Evolutionary conservation across 2,113 vertebrate genomes (phyloP).

Genomic region (Semnornis frantzii): DNA sequence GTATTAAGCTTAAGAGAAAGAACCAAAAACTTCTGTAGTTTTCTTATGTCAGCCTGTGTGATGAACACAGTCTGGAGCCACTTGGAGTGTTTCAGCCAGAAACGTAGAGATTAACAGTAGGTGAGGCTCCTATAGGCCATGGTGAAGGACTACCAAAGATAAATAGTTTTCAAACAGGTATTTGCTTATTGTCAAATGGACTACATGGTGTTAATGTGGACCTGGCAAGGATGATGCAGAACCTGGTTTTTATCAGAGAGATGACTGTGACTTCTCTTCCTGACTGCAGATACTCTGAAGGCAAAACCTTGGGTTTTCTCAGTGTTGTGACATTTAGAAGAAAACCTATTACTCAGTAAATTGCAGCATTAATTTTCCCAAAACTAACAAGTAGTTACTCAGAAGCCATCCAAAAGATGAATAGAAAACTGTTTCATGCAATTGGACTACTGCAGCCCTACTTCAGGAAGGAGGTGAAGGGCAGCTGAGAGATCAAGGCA

Average conservation of each 20-base stretch:
- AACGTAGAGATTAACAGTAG: neutral
- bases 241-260: neutral
- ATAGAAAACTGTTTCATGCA: neutral
- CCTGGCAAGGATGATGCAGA: neutral
- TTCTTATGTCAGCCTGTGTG: neutral
- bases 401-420: neutral
- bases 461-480: neutral
- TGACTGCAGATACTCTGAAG: neutral
- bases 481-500: neutral
- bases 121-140: neutral
- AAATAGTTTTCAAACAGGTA: too few species aligned
- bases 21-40: neutral
- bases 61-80: neutral
- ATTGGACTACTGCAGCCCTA: neutral
- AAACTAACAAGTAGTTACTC: neutral
- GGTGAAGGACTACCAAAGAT: neutral
- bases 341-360: neutral
- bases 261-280: fast-evolving
- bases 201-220: fast-evolving
- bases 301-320: neutral
- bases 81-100: neutral
- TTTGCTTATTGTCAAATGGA: neutral
- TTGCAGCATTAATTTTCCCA: neutral
- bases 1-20: neutral
- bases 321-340: neutral